A percentile compares a stretch with the other conserved stretches of the same genome.
These are phyloP conservation scores for Alcedo quadribrachys DNA, from an alignment of 2,797 vertebrate species.

Conservation along the genomic window DNA sequence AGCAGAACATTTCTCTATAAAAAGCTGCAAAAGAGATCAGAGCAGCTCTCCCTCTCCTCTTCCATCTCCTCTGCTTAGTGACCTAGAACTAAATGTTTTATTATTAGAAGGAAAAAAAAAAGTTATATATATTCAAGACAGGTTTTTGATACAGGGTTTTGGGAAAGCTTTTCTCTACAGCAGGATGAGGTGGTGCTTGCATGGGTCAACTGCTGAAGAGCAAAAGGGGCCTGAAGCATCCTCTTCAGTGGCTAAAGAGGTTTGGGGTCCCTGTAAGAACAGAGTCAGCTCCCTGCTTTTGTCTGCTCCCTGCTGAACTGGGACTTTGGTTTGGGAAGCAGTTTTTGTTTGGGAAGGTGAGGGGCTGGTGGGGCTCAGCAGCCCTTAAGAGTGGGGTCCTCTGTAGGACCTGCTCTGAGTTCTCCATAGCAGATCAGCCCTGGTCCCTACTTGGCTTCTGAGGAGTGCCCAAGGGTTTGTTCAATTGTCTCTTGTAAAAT, in stretches of 20 bases:
- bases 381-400: fast-evolving
- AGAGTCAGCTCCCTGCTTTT: not conserved
- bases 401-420: too few species aligned
- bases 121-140: not conserved
- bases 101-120: slow-evolving; percentile 41
- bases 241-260: not conserved
- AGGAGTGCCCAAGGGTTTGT: not conserved
- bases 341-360: not conserved
- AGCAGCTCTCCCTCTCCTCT: slow-evolving; percentile 36
- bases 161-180: not conserved
- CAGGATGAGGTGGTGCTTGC: not conserved
- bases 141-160: not conserved
- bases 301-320: not conserved
- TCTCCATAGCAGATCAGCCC: not conserved
- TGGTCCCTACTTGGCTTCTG: not conserved
- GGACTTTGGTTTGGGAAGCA: not conserved
- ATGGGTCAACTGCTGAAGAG: not conserved
- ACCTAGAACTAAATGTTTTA: slow-evolving; percentile 67
- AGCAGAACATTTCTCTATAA: slow-evolving; percentile 60
- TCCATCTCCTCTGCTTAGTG: slow-evolving; percentile 61
- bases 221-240: not conserved
- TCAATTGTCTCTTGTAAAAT: not conserved
- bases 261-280: not conserved
- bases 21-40: slow-evolving; percentile 58
- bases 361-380: not conserved